Evolutionary conservation across 2,113 vertebrate species (phyloP), one percentile per base, ranked within the genome.

Genomic region (Lepidothrix coronata): DNA sequence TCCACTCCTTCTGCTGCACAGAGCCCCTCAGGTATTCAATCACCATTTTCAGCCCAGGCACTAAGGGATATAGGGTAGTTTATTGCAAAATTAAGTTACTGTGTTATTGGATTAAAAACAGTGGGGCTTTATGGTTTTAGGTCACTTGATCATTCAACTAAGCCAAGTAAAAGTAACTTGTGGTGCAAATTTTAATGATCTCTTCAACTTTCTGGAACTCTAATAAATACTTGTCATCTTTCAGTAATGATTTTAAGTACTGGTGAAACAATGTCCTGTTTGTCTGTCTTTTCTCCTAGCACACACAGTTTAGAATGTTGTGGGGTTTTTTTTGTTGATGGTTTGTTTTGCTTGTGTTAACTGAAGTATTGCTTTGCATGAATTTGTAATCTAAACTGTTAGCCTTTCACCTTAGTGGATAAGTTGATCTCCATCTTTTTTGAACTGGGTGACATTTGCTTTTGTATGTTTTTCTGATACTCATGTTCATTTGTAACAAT

Each of bases 11-110:
- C 98, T 14, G 95, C 96, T 33, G 96, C 98, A 74, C 99, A 99
- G 97, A 99, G 98, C 96, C 98, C 98, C 4, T 93, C 99, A 99
- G 99, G 99, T 99, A 99, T 46, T 63, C 84, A 91, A 46, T 41
- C 43, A 0, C 3, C 3, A 11, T 65, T 93, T 83, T 91, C 59
- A 88, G 44, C 41, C 33, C 33, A 63, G 49, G 35, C 35, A 14
- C 62, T 33, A 15, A 65, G 57, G 27, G 28, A 21, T 28, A 4
- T 18, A 73, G 55, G 58, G 22, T 16, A 44, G 6, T 23, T 77
- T 9, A 43, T 22, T 63, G 7, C 37, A 16, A 71, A 85, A 30
- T 39, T 23, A 66, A 35, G 12, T 44, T 65, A 30, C 11, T 65
- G 0, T 52, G 30, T 55, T 68, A 35, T 0, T 59, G 33, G 25